Conservation (phyloP, 1,140 invertebrate species). For the Ceratina australensis region DNA sequence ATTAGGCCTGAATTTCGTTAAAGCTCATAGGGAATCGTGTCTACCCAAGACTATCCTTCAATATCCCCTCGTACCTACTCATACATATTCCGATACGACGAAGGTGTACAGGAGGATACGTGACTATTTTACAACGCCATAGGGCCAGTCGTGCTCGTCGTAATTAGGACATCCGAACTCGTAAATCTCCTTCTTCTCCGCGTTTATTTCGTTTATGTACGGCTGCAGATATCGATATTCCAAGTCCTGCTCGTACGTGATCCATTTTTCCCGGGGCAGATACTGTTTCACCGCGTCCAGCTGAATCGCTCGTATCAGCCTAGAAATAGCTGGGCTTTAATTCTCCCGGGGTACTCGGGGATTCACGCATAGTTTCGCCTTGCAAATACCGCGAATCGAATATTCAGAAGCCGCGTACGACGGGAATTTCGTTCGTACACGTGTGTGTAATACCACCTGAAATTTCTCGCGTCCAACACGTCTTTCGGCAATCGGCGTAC, state of each 20-base stretch:
- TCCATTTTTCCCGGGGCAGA: conserved; percentile 57
- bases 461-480: conserved; percentile 53
- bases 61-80: neutral
- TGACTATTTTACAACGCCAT: conserved; percentile 9
- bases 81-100: neutral
- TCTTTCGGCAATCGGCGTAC: conserved; percentile 50
- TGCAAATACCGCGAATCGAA: neutral
- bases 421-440: neutral
- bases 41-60: neutral
- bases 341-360: neutral
- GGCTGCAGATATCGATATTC: conserved; percentile 48
- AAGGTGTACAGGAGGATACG: no score
- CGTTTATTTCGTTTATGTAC: conserved; percentile 45
- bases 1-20: neutral
- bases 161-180: conserved; percentile 57
- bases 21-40: neutral
- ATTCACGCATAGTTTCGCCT: conserved; percentile 1
- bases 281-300: conserved; percentile 41
- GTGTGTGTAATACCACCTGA: conserved; percentile 36
- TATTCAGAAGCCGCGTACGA: conserved; percentile 3
- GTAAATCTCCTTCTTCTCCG: conserved; percentile 49
- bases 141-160: conserved; percentile 19
- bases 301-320: conserved; percentile 47
- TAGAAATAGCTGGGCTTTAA: conserved; percentile 33
- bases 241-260: conserved; percentile 57